These are phyloP conservation scores for Pangasius krempfi DNA, from an alignment of 2,797 vertebrate species.

Conservation along the genomic window DNA sequence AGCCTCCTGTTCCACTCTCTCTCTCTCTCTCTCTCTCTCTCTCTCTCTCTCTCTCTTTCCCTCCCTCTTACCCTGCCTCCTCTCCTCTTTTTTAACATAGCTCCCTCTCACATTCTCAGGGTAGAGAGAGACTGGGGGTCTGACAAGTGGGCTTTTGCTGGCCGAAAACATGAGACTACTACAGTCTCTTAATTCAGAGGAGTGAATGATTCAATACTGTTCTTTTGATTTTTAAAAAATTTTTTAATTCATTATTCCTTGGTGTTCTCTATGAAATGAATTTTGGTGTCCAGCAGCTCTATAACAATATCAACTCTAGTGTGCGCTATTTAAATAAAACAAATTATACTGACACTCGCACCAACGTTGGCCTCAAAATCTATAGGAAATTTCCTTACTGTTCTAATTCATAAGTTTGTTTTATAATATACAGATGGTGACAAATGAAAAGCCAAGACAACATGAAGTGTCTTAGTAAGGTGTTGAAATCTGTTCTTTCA, in stretches of 20 bases:
- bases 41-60: slow-evolving; percentile 46
- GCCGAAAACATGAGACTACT: slow-evolving; percentile 37
- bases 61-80: slow-evolving; percentile 59
- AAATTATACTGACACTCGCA: not conserved
- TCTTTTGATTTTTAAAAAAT: not conserved
- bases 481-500: not conserved
- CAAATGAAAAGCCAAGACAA: not conserved
- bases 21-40: slow-evolving; percentile 72
- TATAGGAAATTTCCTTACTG: not conserved
- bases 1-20: slow-evolving; percentile 67
- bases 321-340: not conserved
- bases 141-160: slow-evolving; percentile 72
- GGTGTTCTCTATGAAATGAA: not conserved
- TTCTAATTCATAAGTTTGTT: not conserved
- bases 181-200: not conserved
- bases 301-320: not conserved
- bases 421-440: not conserved
- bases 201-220: not conserved
- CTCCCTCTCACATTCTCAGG: slow-evolving; percentile 48
- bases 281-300: too few relatives aligned
- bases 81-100: slow-evolving; percentile 63
- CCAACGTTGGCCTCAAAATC: not conserved
- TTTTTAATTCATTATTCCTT: not conserved
- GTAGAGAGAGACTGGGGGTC: slow-evolving; percentile 54
- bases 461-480: not conserved